Base-by-base conservation (phyloP, 92 coral and sea anemone genomes). In the Porites cylindrica region DNA sequence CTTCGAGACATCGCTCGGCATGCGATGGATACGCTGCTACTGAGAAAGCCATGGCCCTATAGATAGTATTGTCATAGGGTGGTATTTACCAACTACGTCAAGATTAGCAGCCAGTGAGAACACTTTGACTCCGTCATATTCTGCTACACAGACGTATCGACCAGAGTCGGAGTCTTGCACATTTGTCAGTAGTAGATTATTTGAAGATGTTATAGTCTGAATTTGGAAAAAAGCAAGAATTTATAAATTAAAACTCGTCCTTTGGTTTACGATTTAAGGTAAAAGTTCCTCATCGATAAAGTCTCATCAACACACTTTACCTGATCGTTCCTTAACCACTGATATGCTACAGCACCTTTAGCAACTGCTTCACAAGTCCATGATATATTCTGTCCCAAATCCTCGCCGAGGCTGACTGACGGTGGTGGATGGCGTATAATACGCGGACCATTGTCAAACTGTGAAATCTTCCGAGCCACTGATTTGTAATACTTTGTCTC, bases 331-430 rank as follows among this genome's bases (percentile, higher is more conserved):
- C 76, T 83, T 64, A 91, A 61, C 94, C 94, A 91, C 20, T 70
- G 56, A 64, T 91, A 88, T 32, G 75, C 54, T 24, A 88, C 75
- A 14, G 38, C 59, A 10, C 70, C 74, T 14, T 16, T 54, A 13
- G 94, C 82, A 43, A 83, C 82, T 0, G 92, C 94, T 7, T 88
- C 92, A 60, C 94, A 91, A 2, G 70, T 59, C 90, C 87, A 77
- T 10, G 75, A 77, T n/a, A 91, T 70, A 38, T 38, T 20, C 71
- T 54, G n/a, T 18, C 80, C 84, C n/a, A 83, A 88, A 79, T 88
- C 94, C 20, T 82, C 90, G 9, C 87, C 83, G 51, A 88, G 86
- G 43, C 84, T 58, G 24, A 60, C 64, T 20, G 71, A 74, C 12
- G 90, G 86, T 51, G 86, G 83, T 19, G 94, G 94, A 26, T 91